Percentiles rank a stretch among this genome's conserved stretches.
phyloP scores from a whole-genome alignment of 2,888 invertebrate species.

The Caenorhabditis imperialis region DNA sequence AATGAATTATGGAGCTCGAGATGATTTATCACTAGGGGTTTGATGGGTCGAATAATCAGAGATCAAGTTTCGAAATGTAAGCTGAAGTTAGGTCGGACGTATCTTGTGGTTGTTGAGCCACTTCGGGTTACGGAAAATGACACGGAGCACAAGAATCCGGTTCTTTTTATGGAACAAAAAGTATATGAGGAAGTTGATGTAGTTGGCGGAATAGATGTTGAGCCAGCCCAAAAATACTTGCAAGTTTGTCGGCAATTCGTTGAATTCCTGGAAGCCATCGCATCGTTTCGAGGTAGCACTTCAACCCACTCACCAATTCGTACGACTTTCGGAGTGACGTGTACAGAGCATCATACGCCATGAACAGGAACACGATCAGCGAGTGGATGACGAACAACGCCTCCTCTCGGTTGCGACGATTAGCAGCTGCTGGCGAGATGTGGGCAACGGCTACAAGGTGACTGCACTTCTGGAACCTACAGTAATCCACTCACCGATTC shows the following conservation, averaged over 20 bases:
- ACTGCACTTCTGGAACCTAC: neutral
- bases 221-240: conserved; percentile 33
- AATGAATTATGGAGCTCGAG: too few species aligned
- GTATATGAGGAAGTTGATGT: conserved; percentile 35
- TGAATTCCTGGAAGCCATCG: conserved; percentile 25
- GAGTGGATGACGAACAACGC: conserved; percentile 32
- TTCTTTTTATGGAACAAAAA: conserved; percentile 35
- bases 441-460: conserved; percentile 35
- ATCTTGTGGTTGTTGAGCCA: conserved; percentile 27
- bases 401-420: conserved; percentile 27
- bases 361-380: conserved; percentile 26
- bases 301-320: conserved; percentile 5
- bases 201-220: conserved; percentile 38
- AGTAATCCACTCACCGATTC: conserved; percentile 21
- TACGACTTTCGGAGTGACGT: conserved; percentile 22
- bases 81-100: conserved; percentile 10
- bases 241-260: conserved; percentile 8
- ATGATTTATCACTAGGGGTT: too few species aligned
- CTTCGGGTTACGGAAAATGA: conserved; percentile 21
- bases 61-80: too few species aligned
- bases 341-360: conserved; percentile 33
- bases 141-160: conserved; percentile 12
- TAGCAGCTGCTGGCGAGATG: conserved; percentile 21
- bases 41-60: too few species aligned
- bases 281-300: too few species aligned